Evolutionary conservation across 1,140 invertebrate species (phyloP), one percentile per base, ranked within the genome.

Genomic region (Pemphigus obesinymphae): DNA sequence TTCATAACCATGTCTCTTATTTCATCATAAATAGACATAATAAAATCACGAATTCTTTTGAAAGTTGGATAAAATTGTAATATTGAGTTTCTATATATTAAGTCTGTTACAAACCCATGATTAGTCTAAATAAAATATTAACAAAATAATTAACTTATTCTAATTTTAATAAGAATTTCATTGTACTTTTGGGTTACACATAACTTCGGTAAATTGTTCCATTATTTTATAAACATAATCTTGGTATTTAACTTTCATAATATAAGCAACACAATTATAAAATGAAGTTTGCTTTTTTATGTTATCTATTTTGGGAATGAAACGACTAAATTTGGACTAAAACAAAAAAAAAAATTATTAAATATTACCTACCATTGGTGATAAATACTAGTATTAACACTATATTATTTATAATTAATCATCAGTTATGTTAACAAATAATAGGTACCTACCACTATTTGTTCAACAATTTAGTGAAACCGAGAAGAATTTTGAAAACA

Each of bases 211-310:
- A 45, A 61, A 80, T 61, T 80, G 37, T 11, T 80, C 23, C 76
- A 80, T 80, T 43, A 40, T 58, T 63, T 80, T 80, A 31, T 80
- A 80, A 4, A 80, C 37, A 80, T 80, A 80, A 6, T 63, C 55
- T 80, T 80, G 37, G 4, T 80, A 80, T n/a, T 80, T 80, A 29
- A 80, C 76, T 80, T 80, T 80, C 76, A 80, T 80, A 61, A 80
- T 61, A 45, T 80, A 80, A 0, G 76, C 76, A 45, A 80, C 55
- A 43, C 76, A 80, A 45, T 80, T 80, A 23, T 31, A 80, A 80
- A 80, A 80, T 13, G 76, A 80, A n/a, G n/a, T 40, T 61, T 80
- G 76, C 7, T 80, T 80, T 63, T 63, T 80, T 8, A 80, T 34
- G 3, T 63, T 80, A 58, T 80, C 76, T 63, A 63, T 80, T 61